A percentile compares a stretch with the other conserved stretches of the same genome.
Conservation (phyloP, 2,113 vertebrate genomes). For the Caracal caracal region DNA sequence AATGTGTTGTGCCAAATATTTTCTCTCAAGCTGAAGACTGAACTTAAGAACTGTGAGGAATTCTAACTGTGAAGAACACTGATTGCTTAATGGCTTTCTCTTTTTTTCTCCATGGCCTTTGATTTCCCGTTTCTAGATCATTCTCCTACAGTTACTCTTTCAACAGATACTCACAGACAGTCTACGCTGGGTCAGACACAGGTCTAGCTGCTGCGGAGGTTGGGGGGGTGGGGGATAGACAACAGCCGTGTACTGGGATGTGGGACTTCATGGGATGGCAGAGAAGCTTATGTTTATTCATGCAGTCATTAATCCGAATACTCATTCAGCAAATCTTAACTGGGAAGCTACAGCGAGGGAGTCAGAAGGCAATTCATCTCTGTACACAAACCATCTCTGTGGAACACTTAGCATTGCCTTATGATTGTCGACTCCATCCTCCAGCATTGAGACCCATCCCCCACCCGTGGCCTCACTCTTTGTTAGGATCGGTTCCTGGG, state of each 20-base stretch:
- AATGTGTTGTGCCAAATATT: neutral
- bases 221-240: neutral
- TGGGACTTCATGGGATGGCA: neutral
- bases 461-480: neutral
- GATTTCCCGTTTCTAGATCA: neutral
- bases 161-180: neutral
- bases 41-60: neutral
- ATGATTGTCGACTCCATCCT: neutral
- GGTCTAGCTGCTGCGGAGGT: neutral
- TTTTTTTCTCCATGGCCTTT: constrained; percentile 1
- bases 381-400: too few relatives aligned
- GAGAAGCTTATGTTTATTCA: neutral
- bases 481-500: neutral
- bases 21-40: neutral
- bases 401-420: too few relatives aligned
- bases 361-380: neutral
- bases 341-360: neutral
- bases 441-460: too few relatives aligned
- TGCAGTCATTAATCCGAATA: neutral
- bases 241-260: neutral
- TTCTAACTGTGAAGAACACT: neutral
- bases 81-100: neutral
- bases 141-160: neutral
- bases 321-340: neutral
- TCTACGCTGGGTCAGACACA: neutral